Evolutionary conservation across 1,140 invertebrate genomes (phyloP), one percentile per base, ranked within the genome.

Genomic region (Drosophila azteca): DNA sequence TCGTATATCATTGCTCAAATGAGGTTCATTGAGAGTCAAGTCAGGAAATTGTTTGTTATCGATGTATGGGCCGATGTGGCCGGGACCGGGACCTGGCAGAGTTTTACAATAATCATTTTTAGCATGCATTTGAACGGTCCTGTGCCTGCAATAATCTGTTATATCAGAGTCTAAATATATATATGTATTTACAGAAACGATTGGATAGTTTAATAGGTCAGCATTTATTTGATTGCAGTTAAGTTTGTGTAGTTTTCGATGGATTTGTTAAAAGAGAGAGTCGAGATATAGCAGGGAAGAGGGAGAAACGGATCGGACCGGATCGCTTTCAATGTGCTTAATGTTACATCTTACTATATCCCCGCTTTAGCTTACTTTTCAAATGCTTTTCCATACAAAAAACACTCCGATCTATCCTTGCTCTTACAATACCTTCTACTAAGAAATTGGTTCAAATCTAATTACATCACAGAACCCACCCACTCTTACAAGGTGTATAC

Each of bases 201-300:
- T 58, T 61, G 51, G 20, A 72, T 63, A 72, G 49, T 29, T 62
- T 49, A 49, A 39, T 39, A 39, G 49, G 43, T 52, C 53, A 22
- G 29, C 43, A 75, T 65, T 60, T 55, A 58, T 74, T 39, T 39
- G 35, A 39, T 39, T 39, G 35, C 35, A 26, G 66, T 83, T 82
- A 82, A 69, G 79, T 82, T 83, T 82, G 76, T 78, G 79, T 68
- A 82, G 79, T 75, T 78, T 48, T 58, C 49, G 41, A 45, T 74
- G 46, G 13, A 69, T 65, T 79, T 74, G 70, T 79, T 82, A 48
- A 24, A 5, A 9, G 17, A 5, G 26, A 35, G 3, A 20, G 17
- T 20, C 17, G 26, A 26, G 54, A 59, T 43, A 13, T 26, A 29
- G 64, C 22, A 29, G 24, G 52, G 15, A 15, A 13, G 31, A 29